Base-by-base conservation (phyloP, 2,797 vertebrate species). In the Sitta carolinensis region DNA sequence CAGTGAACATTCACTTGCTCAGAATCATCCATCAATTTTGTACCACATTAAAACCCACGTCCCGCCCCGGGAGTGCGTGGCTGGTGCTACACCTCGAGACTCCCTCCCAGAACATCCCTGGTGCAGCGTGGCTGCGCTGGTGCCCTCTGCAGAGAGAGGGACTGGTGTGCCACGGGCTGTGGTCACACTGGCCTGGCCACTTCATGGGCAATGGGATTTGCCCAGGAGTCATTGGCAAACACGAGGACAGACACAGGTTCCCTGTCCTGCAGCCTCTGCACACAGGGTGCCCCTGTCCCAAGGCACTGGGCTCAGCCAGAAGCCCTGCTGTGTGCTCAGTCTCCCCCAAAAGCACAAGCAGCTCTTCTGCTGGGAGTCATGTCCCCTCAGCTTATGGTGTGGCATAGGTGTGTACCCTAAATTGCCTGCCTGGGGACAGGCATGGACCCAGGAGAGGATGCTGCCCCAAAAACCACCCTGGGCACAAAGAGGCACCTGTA, bases 1-100 rank as follows among this genome's bases (percentile, higher is more conserved):
- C 88, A 87, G 73, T 57, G 81, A 93, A 94, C 94, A 80, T 72
- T 92, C 17, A 0, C 95, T 93, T 22, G 27, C 84, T 84, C 82
- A 72, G 92, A 94, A 73, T 92, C 96, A 90, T 93, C 95, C 95
- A 91, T 94, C 96, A 95, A 58, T 72, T 88, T 93, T 89, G 89
- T 61, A 76, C 85, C 85, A 81, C 89, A 76, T 95, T 92, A 88
- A 91, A 92, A 55, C 32, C 25, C 45, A 90, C 13, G 5, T 62
- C 77, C 91, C 4, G 1, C 86, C 66, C 70, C 68, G 83, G 80
- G 77, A 91, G 73, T 2, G 38, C 1, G 1, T 0, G 54, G 54
- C 51, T 32, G 62, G 43, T 18, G 69, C 87, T 55, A 22, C 59
- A 6, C 48, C 42, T 27, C 0, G 0, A 5, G 8, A 22, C 22